A percentile compares a stretch with the other conserved stretches of the same genome.
phyloP scores from a whole-genome alignment of 2,888 invertebrate genomes.

The Harmothoe impar region DNA sequence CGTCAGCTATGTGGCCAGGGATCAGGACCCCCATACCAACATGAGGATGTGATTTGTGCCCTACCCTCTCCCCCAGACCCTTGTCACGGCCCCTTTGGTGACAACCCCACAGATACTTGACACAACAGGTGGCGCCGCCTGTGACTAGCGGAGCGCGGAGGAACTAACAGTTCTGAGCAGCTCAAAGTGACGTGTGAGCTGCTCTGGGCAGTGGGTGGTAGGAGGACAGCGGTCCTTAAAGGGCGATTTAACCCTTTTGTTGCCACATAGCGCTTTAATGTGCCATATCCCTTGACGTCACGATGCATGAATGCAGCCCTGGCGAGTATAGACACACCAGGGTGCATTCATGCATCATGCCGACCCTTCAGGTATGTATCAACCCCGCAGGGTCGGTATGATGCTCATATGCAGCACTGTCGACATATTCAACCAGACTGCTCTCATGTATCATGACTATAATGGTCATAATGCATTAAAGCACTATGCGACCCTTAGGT shows the following conservation, averaged over 20 bases:
- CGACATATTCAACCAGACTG: too few relatives aligned
- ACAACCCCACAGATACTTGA: background rate
- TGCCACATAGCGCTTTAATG: background rate
- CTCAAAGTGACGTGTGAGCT: slow-evolving; percentile 15
- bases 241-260: background rate
- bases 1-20: background rate
- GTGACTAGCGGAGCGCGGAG: background rate
- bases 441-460: too few relatives aligned
- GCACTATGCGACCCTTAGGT: too few relatives aligned
- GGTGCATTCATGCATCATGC: too few relatives aligned
- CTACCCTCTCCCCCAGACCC: background rate
- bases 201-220: background rate
- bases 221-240: background rate
- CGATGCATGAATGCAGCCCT: too few relatives aligned
- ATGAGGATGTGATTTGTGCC: background rate
- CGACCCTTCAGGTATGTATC: too few relatives aligned
- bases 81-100: background rate
- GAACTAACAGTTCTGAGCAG: background rate
- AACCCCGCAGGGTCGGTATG: too few relatives aligned
- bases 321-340: too few relatives aligned
- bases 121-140: slow-evolving; percentile 25
- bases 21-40: background rate
- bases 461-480: too few relatives aligned
- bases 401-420: too few relatives aligned
- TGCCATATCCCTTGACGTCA: too few relatives aligned